phyloP scores from a whole-genome alignment of 23 tunicate species.

The Clavelina lepadiformis region DNA sequence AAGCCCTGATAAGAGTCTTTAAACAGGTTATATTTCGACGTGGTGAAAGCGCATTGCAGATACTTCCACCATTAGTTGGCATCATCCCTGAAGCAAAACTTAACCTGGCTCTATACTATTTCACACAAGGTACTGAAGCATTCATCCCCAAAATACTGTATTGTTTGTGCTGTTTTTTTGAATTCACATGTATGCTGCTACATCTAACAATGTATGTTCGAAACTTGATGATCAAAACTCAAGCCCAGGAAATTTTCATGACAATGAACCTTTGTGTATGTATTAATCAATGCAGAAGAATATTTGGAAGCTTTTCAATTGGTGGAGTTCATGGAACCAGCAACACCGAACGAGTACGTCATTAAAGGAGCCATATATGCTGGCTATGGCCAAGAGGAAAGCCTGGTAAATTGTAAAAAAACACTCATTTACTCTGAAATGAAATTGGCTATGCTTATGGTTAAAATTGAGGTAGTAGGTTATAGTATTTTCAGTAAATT shows the following conservation, averaged over 20 bases:
- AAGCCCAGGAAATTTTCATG: not conserved
- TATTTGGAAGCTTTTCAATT: conserved; percentile 14
- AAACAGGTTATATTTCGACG: conserved; percentile 33
- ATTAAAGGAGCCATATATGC: conserved; percentile 28
- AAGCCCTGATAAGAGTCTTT: not conserved
- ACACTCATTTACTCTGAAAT: no score
- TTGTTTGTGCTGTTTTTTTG: no score
- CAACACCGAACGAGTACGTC: conserved; percentile 23
- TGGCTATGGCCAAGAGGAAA: conserved; percentile 23
- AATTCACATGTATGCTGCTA: no score
- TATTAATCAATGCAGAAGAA: not conserved
- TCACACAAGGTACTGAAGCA: conserved; percentile 33
- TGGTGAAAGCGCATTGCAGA: conserved; percentile 37
- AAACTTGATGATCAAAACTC: not conserved
- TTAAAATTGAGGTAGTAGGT: no score
- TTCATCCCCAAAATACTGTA: no score
- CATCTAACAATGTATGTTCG: no score
- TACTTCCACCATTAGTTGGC: conserved; percentile 37
- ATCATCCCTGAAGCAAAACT: conserved; percentile 37
- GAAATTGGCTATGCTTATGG: no score
- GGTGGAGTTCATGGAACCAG: conserved; percentile 30
- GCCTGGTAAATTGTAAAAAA: conserved; percentile 13
- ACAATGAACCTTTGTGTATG: not conserved
- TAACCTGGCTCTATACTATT: conserved; percentile 25
- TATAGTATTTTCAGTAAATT: no score